Conservation (phyloP, 2,113 vertebrate genomes). For the Solenodon paradoxus region DNA sequence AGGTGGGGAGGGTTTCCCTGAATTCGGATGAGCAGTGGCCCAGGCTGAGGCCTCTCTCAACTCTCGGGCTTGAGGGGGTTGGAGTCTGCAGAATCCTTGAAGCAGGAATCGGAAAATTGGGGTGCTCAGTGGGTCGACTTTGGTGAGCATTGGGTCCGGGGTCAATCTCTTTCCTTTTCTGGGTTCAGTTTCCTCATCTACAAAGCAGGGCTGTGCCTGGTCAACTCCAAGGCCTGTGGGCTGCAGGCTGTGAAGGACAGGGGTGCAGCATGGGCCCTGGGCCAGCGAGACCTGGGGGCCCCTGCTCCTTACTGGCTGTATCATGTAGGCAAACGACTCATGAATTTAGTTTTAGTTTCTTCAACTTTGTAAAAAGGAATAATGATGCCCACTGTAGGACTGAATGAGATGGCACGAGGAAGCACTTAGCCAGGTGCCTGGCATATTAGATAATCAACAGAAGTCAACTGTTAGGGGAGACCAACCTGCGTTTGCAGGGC, state of each 20-base stretch:
- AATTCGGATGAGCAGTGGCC: neutral
- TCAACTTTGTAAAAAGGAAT: neutral
- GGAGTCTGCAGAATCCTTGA: neutral
- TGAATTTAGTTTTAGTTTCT: neutral
- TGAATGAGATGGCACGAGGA: neutral
- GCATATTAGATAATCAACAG: neutral
- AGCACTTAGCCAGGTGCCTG: neutral
- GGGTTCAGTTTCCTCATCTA: neutral
- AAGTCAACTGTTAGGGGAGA: neutral
- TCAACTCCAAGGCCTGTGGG: neutral
- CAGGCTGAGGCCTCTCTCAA: neutral
- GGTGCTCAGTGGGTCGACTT: neutral
- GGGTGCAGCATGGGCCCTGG: fast-evolving
- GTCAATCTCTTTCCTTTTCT: neutral
- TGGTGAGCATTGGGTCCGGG: neutral
- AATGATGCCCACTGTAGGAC: neutral
- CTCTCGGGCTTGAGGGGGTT: neutral
- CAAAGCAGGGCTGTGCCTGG: neutral
- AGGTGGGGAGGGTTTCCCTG: neutral
- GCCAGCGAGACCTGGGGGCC: neutral
- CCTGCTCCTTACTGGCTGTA: neutral
- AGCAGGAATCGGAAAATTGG: neutral
- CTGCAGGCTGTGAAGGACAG: neutral
- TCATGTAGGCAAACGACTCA: neutral
- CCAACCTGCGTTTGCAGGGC: neutral